Evolutionary conservation across 2,113 vertebrate species (phyloP).

Genomic region (Nycticryphes semicollaris): DNA sequence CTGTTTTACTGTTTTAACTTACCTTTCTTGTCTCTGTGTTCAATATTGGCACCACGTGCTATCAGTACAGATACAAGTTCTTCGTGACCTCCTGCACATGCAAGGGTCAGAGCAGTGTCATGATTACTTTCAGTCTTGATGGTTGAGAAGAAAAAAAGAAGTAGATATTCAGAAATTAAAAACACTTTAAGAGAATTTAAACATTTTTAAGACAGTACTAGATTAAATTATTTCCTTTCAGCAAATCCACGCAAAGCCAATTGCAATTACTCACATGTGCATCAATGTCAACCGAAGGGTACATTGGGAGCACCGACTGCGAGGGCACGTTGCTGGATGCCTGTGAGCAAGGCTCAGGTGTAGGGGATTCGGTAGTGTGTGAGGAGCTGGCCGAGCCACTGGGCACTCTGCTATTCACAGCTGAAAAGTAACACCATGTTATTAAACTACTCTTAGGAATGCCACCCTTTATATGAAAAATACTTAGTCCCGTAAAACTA

Average conservation of each 20-base stretch:
- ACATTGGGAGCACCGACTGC: constrained; percentile 88
- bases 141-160: background rate
- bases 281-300: constrained; percentile 96
- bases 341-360: constrained; percentile 83
- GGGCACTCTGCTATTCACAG: constrained; percentile 94
- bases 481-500: background rate
- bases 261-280: constrained; percentile 87
- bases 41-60: constrained; percentile 95
- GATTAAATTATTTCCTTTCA: background rate
- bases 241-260: background rate
- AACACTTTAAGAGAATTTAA: background rate
- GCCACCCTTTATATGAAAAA: background rate
- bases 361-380: constrained; percentile 85
- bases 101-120: constrained; percentile 95
- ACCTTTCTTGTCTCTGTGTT: constrained; percentile 99
- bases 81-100: constrained; percentile 96
- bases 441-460: background rate
- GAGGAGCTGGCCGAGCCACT: constrained; percentile 74
- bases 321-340: constrained; percentile 80
- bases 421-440: constrained; percentile 75
- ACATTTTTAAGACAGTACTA: background rate
- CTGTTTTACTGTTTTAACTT: background rate
- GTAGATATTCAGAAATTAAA: background rate
- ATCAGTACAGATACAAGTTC: constrained; percentile 97
- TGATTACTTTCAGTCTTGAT: constrained; percentile 96